Evolutionary conservation across 2,888 invertebrate genomes (phyloP), one percentile per base, ranked within the genome.

Genomic region (Cecidostiba fungosa): DNA sequence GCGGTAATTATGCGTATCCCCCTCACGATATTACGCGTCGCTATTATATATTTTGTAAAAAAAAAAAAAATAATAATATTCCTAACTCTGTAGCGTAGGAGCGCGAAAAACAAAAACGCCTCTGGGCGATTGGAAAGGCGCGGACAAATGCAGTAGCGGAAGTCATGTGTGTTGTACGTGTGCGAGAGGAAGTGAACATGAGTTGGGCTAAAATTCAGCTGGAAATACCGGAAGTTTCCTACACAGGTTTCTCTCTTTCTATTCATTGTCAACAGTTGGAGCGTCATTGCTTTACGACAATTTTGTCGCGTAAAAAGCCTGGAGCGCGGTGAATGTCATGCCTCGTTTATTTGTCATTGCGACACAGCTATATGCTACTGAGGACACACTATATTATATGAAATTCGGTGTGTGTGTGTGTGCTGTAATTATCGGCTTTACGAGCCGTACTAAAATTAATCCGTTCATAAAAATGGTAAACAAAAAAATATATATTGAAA

Each of bases 181-280:
- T 26, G 12, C 26, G n/a, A 19, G 76, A 76, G 85, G 76, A 80
- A 85, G 85, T 85, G 85, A 80, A 85, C 80, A 85, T 85, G 70
- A 80, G 76, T 70, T 73, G 69, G 74, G 14, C 43, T 76, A 39
- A 80, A 79, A 76, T 79, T 69, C 39, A 84, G 47, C 79, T 74
- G 39, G 76, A 50, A 66, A 69, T 76, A 54, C 74, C 76, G 76
- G 84, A 84, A 26, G 74, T 29, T 74, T 74, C 79, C 23, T 32
- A 74, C 50, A 69, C 39, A 19, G 23, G 23, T n/a, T 6, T 59
- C n/a, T 59, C 54, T 77, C n/a, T 59, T n/a, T 77, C 66, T 82
- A 59, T 70, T 77, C 83, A 83, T 59, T 36, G 77, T 36, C 77
- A 66, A 74, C 59, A 39, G 26, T 59, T 80, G 70, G 26, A 79